Evolutionary conservation across 37 sponge, comb jelly and placozoan species (phyloP).

Genomic region (Geodia barretti): DNA sequence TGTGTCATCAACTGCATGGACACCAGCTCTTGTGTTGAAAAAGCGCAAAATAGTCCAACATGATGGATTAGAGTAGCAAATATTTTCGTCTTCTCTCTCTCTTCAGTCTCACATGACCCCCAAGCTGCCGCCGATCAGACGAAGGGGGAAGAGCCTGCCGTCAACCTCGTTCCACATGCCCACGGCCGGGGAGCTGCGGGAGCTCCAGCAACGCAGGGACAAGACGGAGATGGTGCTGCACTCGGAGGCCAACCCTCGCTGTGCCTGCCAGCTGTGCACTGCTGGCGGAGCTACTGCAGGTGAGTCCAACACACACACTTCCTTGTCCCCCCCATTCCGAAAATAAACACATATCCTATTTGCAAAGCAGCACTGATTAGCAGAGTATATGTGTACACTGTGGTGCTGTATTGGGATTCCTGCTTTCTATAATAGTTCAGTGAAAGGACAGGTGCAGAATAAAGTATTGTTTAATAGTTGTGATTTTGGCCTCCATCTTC

Average conservation of each 20-base stretch:
- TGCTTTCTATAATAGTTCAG: too few relatives aligned
- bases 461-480: too few relatives aligned
- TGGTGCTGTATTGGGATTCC: too few relatives aligned
- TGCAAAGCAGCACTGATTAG: too few relatives aligned
- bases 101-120: slow-evolving; percentile 53
- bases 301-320: neutral
- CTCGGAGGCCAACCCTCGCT: slow-evolving; percentile 56
- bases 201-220: slow-evolving; percentile 22
- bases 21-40: slow-evolving; percentile 3
- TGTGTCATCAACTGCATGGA: neutral
- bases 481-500: too few relatives aligned
- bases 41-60: slow-evolving; percentile 12
- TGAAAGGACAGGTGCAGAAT: too few relatives aligned
- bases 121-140: slow-evolving; percentile 65
- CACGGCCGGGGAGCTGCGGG: slow-evolving; percentile 30
- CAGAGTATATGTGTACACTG: too few relatives aligned
- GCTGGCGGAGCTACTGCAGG: neutral
- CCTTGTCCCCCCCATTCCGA: too few relatives aligned
- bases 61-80: neutral
- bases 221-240: slow-evolving; percentile 30
- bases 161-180: slow-evolving; percentile 37
- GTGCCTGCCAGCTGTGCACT: slow-evolving; percentile 55
- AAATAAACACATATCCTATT: too few relatives aligned
- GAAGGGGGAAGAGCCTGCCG: neutral
- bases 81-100: neutral